A percentile compares a stretch with the other conserved stretches of the same genome.
phyloP scores from a whole-genome alignment of 1,140 invertebrate species.

The Triops cancriformis region DNA sequence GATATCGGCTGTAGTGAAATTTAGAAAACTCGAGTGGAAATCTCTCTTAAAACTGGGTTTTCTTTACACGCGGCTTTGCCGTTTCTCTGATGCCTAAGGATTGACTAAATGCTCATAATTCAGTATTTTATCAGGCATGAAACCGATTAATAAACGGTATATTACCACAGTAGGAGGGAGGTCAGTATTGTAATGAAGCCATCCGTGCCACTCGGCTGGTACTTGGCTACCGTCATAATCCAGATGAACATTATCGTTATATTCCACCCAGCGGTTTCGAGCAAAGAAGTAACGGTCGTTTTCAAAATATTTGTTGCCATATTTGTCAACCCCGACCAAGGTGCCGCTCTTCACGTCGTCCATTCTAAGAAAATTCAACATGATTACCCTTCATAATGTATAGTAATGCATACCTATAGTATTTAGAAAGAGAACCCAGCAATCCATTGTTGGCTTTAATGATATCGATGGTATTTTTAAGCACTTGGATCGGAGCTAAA shows the following conservation, averaged over 20 bases:
- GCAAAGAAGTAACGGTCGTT: conserved; percentile 80
- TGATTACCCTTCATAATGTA: not conserved
- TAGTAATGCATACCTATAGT: not conserved
- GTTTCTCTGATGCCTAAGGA: too few species aligned
- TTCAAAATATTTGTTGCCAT: conserved; percentile 94
- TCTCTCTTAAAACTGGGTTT: too few species aligned
- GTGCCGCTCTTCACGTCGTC: conserved; percentile 80
- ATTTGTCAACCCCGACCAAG: conserved; percentile 86
- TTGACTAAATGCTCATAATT: too few species aligned
- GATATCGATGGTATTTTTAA: not conserved
- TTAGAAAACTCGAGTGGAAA: too few species aligned
- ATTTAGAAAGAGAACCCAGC: not conserved
- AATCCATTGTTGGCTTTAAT: not conserved
- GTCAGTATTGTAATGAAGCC: conserved; percentile 78
- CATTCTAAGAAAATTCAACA: conserved; percentile 50
- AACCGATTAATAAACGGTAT: not conserved
- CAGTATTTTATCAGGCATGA: too few species aligned
- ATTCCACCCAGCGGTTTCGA: conserved; percentile 90
- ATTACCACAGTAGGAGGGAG: conserved; percentile 49
- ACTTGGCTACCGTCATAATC: conserved; percentile 93
- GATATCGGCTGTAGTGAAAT: too few species aligned
- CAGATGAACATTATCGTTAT: conserved; percentile 58
- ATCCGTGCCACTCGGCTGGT: conserved; percentile 82
- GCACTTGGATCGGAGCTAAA: not conserved
- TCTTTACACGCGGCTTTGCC: too few species aligned